These are phyloP conservation scores for Hipposideros armiger DNA, from an alignment of 2,113 vertebrate species.

Conservation along the genomic window DNA sequence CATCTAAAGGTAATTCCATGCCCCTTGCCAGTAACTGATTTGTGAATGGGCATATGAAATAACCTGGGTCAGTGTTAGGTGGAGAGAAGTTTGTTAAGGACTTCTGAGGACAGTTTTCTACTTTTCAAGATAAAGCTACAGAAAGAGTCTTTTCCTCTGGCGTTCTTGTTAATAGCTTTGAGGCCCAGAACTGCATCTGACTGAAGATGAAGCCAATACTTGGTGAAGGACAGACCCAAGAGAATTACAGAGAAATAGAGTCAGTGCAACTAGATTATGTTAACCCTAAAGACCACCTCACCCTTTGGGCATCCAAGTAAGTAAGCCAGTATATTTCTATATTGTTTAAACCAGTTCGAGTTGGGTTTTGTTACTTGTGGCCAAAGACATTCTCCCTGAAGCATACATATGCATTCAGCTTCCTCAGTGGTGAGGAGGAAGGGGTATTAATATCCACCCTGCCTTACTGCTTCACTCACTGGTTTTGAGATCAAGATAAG, in stretches of 20 bases:
- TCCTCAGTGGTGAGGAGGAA: not conserved
- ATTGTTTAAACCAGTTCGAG: conserved; percentile 8
- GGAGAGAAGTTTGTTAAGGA: not conserved
- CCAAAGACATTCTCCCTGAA: not conserved
- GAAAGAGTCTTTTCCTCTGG: not conserved
- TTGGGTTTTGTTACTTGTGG: not conserved
- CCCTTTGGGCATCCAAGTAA: not conserved
- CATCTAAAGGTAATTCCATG: not conserved
- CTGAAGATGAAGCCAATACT: not conserved
- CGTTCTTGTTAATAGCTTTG: not conserved
- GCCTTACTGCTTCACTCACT: not conserved
- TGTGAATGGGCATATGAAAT: not conserved
- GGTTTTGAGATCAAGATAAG: not conserved
- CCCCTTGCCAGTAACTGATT: not conserved
- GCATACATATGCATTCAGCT: not conserved
- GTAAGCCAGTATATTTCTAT: not conserved
- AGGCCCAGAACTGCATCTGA: not conserved
- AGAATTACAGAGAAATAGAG: not conserved
- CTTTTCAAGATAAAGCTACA: not conserved
- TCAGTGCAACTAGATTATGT: not conserved
- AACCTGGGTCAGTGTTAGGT: not conserved
- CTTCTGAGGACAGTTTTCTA: not conserved
- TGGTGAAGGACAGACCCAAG: not conserved
- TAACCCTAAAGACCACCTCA: not conserved
- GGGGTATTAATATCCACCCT: not conserved